phyloP scores from a whole-genome alignment of 2,888 invertebrate species.

The Encarsia formosa region DNA sequence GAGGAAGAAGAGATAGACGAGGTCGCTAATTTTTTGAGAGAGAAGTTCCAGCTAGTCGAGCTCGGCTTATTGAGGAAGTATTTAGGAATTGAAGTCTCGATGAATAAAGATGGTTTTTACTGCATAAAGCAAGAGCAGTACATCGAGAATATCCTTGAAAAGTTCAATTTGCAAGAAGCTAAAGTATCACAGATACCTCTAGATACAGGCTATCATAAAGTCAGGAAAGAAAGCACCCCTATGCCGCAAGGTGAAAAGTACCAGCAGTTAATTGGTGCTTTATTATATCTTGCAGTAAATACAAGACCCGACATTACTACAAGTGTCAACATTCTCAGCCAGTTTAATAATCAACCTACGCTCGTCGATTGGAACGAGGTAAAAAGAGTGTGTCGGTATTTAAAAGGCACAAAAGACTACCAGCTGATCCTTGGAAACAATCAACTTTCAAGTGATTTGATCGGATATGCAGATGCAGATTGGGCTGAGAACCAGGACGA shows the following conservation, averaged over 20 bases:
- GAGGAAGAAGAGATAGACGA: conserved; percentile 5
- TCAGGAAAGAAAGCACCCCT: neutral
- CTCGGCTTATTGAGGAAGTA: conserved; percentile 25
- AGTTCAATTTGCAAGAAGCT: conserved; percentile 22
- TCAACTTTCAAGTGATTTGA: conserved; percentile 2
- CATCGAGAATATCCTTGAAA: conserved; percentile 20
- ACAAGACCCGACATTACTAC: conserved; percentile 35
- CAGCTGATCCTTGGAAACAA: conserved; percentile 19
- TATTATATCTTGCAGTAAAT: conserved; percentile 31
- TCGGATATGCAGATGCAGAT: conserved; percentile 40
- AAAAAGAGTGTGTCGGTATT: conserved; percentile 33
- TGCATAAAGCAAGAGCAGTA: conserved; percentile 25
- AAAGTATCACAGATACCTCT: conserved; percentile 24
- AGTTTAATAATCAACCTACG: conserved; percentile 32
- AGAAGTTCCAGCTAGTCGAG: conserved; percentile 26
- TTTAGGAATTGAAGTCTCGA: conserved; percentile 26
- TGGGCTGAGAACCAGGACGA: conserved; percentile 37
- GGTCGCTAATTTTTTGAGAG: conserved; percentile 12
- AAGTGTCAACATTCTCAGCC: conserved; percentile 32
- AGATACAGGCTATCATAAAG: conserved; percentile 25
- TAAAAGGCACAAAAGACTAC: conserved; percentile 28
- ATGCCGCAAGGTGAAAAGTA: conserved; percentile 21
- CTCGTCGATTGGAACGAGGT: conserved; percentile 35
- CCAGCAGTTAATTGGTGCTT: conserved; percentile 28
- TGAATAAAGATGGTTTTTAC: conserved; percentile 18